A percentile compares a stretch with the other conserved stretches of the same genome.
These are phyloP conservation scores for Percopsis transmontana DNA, from an alignment of 2,113 vertebrate species.

Conservation along the genomic window DNA sequence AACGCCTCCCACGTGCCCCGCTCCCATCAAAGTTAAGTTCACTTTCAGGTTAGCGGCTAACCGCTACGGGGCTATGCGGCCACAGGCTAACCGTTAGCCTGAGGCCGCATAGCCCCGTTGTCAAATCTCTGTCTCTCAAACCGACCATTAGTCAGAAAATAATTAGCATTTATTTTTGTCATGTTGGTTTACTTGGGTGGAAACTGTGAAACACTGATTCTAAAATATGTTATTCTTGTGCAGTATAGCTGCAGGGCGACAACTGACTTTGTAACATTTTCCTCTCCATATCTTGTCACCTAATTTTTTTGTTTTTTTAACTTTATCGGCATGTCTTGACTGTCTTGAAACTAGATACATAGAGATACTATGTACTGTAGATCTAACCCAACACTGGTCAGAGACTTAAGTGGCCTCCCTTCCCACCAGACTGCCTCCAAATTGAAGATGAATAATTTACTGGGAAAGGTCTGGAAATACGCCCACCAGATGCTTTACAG, in stretches of 20 bases:
- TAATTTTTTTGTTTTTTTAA: neutral
- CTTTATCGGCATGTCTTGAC: slow-evolving; percentile 4
- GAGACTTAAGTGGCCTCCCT: slow-evolving; percentile 35
- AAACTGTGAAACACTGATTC: slow-evolving; percentile 2
- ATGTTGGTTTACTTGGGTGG: slow-evolving; percentile 22
- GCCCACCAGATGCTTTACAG: slow-evolving; percentile 61
- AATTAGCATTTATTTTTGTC: slow-evolving; percentile 15
- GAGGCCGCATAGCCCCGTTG: no score
- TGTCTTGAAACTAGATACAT: slow-evolving; percentile 8
- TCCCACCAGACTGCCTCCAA: slow-evolving; percentile 28
- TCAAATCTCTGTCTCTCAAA: slow-evolving; percentile 6
- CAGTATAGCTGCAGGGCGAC: neutral
- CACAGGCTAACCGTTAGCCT: no score
- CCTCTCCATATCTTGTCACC: neutral
- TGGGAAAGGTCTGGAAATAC: slow-evolving; percentile 55
- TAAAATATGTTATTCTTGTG: neutral
- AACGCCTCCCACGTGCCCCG: slow-evolving; percentile 13
- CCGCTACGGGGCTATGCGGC: no score
- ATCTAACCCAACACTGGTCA: slow-evolving; percentile 57
- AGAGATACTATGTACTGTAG: slow-evolving; percentile 15
- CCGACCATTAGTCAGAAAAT: neutral
- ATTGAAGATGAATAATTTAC: slow-evolving; percentile 52
- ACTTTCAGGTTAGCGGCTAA: neutral
- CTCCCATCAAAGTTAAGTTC: slow-evolving; percentile 9
- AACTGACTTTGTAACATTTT: neutral